Evolutionary conservation across 1,140 invertebrate species (phyloP).

Genomic region (Rhizoglyphus robini): DNA sequence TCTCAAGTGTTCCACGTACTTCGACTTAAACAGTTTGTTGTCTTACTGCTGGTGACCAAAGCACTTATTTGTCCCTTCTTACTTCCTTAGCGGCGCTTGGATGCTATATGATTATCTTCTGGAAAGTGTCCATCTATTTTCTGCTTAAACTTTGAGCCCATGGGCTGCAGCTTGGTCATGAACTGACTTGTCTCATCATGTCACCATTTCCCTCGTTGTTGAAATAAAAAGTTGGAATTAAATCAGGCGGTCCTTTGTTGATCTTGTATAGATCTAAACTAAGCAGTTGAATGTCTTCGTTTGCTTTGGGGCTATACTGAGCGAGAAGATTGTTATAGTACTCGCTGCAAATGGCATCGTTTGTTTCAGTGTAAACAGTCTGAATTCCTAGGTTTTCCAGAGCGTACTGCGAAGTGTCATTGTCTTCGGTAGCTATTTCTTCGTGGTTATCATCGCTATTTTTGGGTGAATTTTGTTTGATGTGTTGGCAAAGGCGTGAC

Average conservation of each 20-base stretch:
- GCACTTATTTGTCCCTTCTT: not conserved
- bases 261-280: slow-evolving; percentile 14
- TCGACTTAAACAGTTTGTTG: not conserved
- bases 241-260: slow-evolving; percentile 10
- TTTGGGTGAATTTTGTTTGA: not conserved
- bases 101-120: slow-evolving; percentile 1
- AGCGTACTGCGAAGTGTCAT: not conserved
- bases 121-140: slow-evolving; percentile 7
- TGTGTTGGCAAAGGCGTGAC: slow-evolving; percentile 2
- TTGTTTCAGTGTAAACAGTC: slow-evolving; percentile 13
- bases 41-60: not conserved
- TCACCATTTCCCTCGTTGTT: not conserved
- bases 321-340: slow-evolving; percentile 5
- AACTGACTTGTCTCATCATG: not conserved
- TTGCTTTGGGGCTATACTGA: not conserved
- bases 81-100: not conserved
- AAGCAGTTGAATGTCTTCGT: not conserved
- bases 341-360: slow-evolving; percentile 8
- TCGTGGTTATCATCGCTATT: not conserved
- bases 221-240: slow-evolving; percentile 14
- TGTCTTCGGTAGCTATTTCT: not conserved
- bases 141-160: not conserved
- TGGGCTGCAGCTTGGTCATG: not conserved
- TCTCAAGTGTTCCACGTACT: not conserved
- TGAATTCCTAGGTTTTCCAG: slow-evolving; percentile 1